Percentiles rank a stretch among this genome's conserved stretches.
Conservation (phyloP, 64 coral and sea anemone species). For the Pocillopora verrucosa region DNA sequence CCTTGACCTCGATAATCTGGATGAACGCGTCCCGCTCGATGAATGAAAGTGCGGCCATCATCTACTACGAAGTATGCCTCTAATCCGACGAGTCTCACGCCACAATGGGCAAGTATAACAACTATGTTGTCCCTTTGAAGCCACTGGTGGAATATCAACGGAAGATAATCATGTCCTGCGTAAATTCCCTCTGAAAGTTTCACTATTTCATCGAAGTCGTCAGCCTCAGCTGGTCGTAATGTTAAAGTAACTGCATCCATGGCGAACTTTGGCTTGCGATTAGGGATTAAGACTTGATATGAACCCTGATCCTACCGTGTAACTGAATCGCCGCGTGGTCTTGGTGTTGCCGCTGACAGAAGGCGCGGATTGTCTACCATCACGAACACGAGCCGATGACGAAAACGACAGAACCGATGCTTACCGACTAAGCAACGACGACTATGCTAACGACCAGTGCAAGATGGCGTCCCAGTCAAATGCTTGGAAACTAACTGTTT, state of each 20-base stretch:
- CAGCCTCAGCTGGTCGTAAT: conserved; percentile 16
- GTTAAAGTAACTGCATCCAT: neutral
- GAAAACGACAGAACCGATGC: no score
- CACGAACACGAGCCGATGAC: no score
- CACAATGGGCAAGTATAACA: conserved; percentile 35
- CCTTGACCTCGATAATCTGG: conserved; percentile 30
- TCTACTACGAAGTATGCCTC: conserved; percentile 26
- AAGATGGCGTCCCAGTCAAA: neutral
- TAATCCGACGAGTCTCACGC: conserved; percentile 28
- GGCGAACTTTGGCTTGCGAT: no score
- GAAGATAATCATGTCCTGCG: conserved; percentile 56
- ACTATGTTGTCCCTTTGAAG: conserved; percentile 8
- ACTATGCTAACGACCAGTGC: no score
- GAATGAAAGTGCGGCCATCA: conserved; percentile 24
- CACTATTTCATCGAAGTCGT: conserved; percentile 43
- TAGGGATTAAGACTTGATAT: no score
- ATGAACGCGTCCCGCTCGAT: conserved; percentile 23
- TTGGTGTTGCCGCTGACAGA: no score
- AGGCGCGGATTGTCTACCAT: no score
- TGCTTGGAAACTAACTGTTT: conserved; percentile 32
- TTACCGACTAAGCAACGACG: no score
- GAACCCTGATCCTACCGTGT: no score
- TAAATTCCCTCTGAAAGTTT: conserved; percentile 62
- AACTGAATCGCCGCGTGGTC: no score
- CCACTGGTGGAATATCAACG: conserved; percentile 45